phyloP scores from a whole-genome alignment of 2,113 vertebrate species.

The Penelope pileata region DNA sequence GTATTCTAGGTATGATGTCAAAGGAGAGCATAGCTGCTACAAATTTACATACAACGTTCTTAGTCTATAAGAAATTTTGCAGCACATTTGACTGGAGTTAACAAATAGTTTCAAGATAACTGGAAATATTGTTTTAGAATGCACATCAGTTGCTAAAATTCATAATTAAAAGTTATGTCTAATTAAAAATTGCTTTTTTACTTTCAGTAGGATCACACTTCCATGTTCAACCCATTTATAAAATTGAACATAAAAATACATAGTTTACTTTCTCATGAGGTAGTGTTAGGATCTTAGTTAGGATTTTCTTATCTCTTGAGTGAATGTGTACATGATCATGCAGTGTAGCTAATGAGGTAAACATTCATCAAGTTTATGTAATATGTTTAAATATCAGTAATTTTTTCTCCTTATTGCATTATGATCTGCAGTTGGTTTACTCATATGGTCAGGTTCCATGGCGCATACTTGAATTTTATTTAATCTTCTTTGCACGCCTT shows the following conservation, averaged over 20 bases:
- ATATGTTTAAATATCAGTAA: neutral
- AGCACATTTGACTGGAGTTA: neutral
- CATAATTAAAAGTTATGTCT: neutral
- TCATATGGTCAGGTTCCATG: neutral
- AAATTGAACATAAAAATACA: neutral
- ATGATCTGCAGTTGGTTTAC: neutral
- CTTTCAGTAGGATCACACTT: neutral
- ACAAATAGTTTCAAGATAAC: neutral
- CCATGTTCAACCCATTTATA: neutral
- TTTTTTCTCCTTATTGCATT: neutral
- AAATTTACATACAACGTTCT: neutral
- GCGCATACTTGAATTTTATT: neutral
- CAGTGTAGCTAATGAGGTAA: neutral
- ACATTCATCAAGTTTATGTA: neutral
- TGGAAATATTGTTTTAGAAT: neutral
- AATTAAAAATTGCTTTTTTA: neutral
- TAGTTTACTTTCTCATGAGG: neutral
- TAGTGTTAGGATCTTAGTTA: neutral
- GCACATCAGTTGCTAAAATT: neutral
- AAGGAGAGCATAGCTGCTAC: neutral
- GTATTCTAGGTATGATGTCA: neutral
- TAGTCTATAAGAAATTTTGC: neutral
- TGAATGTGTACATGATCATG: neutral
- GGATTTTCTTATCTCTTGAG: neutral
- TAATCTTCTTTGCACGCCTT: neutral